A percentile compares a stretch with the other conserved stretches of the same genome.
Conservation (phyloP, 2,888 invertebrate genomes). For the Acanthosepion esculentum region DNA sequence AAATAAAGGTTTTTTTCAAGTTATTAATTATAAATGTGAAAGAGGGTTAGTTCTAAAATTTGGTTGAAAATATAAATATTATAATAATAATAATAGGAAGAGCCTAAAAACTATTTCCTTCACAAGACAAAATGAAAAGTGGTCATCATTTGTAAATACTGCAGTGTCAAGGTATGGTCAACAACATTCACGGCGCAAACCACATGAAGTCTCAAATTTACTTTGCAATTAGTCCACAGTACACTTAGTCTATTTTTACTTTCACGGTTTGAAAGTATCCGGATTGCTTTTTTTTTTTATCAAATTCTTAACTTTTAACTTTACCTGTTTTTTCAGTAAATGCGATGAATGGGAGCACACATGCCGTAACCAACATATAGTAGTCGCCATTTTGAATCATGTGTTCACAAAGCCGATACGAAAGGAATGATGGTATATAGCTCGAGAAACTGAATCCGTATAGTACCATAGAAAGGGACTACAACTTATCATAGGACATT, state of each 20-base stretch:
- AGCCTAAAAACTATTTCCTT: neutral
- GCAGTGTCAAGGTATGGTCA: neutral
- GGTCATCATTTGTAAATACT: neutral
- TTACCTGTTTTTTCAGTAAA: slow-evolving; percentile 25
- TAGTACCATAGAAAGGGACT: neutral
- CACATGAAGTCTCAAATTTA: neutral
- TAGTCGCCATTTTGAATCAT: neutral
- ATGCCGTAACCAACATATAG: neutral
- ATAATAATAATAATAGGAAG: too few species aligned
- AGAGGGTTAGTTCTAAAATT: neutral
- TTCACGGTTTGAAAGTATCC: too few species aligned
- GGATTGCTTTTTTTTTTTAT: neutral
- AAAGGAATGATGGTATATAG: neutral
- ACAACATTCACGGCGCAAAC: neutral
- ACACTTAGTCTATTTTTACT: too few species aligned
- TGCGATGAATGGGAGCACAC: neutral
- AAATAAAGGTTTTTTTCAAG: too few species aligned
- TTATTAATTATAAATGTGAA: neutral
- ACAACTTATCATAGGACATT: neutral
- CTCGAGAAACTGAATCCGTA: neutral
- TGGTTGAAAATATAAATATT: too few species aligned
- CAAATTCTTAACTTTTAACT: neutral
- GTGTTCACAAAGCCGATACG: neutral
- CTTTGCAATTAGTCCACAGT: neutral
- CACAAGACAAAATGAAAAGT: neutral